Percentiles rank a stretch among this genome's conserved stretches.
phyloP scores from a whole-genome alignment of 64 coral and sea anemone species.

The Pocillopora verrucosa region DNA sequence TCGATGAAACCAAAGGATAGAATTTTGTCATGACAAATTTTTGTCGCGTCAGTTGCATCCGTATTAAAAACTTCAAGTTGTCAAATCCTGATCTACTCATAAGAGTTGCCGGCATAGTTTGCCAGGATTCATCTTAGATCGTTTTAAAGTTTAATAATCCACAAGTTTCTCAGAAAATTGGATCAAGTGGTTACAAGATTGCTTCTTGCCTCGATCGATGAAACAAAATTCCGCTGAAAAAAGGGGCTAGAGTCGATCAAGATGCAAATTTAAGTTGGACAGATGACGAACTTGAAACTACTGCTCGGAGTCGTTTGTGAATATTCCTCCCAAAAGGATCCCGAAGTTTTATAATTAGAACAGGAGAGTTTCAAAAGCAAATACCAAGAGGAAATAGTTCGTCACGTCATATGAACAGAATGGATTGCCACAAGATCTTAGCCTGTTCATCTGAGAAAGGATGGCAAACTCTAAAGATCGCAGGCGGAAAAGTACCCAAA shows the following conservation, averaged over 20 bases:
- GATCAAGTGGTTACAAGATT: too few species aligned
- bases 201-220: background rate
- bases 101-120: too few species aligned
- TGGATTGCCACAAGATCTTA: constrained; percentile 8
- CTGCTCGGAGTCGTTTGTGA: constrained; percentile 32
- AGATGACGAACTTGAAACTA: constrained; percentile 47
- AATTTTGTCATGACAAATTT: too few species aligned
- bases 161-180: too few species aligned
- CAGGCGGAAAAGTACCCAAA: too few species aligned
- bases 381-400: constrained; percentile 46
- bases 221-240: constrained; percentile 6
- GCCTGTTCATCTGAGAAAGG: constrained; percentile 43
- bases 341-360: constrained; percentile 7
- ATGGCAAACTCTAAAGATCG: constrained; percentile 3
- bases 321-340: constrained; percentile 56
- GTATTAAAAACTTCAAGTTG: too few species aligned
- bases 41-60: too few species aligned
- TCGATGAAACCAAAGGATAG: too few species aligned
- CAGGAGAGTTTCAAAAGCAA: constrained; percentile 55
- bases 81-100: too few species aligned
- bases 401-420: constrained; percentile 29
- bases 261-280: constrained; percentile 34
- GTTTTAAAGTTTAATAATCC: too few species aligned
- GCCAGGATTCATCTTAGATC: too few species aligned
- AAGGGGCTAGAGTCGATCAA: background rate